Base-by-base conservation (phyloP, 30 jellyfish, hydroid and myxozoan species). In the Turritopsis rubra region DNA sequence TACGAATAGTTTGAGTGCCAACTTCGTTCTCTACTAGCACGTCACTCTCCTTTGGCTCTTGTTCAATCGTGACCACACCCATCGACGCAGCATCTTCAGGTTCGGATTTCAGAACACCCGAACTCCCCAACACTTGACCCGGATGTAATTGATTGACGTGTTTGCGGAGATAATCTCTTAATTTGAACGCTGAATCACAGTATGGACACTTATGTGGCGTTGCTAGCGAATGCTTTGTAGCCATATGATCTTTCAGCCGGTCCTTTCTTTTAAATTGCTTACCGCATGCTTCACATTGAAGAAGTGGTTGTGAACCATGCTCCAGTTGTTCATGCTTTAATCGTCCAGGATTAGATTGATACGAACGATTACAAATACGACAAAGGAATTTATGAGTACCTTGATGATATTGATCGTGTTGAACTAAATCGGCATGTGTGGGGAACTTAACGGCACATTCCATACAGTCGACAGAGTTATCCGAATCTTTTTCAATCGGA, bases 251-350 rank as follows among this genome's bases (percentile, higher is more conserved):
- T 74, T 74, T 74, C 18, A 74, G 82, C 16, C 82, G 82, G 70
- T 74, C 82, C 0, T 74, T 74, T 0, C 82, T 74, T 29, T 74
- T 74, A 29, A 74, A 74, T 52, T 74, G 82, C 41, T 74, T 74
- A 24, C 82, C 82, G 65, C 82, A 74, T 22, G 65, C 65, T n/a
- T 74, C 82, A 3, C 82, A 74, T 26, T 24, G 54, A 27, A 74
- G 82, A 22, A 74, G 26, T 23, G 82, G 82, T n/a, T n/a, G 26
- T 16, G 82, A 26, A 21, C 82, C 82, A 24, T 74, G 82, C 41
- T 74, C 82, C 54, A 74, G 82, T 74, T 74, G 82, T 52, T 74
- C 82, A 29, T 74, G 82, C 65, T 74, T 74, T 21, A 74, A 74
- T 22, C 82, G 9, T 16, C 82, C 82, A 23, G 82, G 82, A n/a